Conservation (phyloP, 2,797 vertebrate species). For the Hemibagrus guttatus region DNA sequence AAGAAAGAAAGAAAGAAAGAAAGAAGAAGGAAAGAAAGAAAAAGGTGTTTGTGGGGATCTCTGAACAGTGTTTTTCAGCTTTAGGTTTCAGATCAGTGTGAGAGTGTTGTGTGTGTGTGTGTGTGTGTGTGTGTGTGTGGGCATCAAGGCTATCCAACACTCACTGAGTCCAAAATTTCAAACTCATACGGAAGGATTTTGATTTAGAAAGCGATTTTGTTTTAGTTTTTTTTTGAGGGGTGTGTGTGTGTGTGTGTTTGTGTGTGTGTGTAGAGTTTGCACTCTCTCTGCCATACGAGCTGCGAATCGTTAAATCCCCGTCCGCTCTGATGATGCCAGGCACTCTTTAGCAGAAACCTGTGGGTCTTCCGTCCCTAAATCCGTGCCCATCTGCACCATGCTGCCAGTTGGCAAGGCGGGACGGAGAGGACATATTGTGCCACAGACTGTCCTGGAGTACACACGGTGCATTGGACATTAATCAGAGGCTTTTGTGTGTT, state of each 20-base stretch:
- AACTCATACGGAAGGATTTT: not conserved
- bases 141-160: not conserved
- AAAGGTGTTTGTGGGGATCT: no score
- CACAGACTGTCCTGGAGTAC: constrained; percentile 55
- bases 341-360: constrained; percentile 52
- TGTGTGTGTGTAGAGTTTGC: constrained; percentile 10
- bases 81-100: no score
- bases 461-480: constrained; percentile 53
- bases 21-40: no score
- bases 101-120: no score
- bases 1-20: no score
- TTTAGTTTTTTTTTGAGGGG: not conserved
- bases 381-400: constrained; percentile 39
- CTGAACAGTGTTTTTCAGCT: no score
- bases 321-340: constrained; percentile 46
- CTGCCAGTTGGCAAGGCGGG: constrained; percentile 56
- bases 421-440: constrained; percentile 53
- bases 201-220: not conserved
- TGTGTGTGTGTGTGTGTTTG: no score
- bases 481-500: constrained; percentile 52
- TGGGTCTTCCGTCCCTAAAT: constrained; percentile 41
- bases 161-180: constrained; percentile 14
- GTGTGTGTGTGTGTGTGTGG: no score
- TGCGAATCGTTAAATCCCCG: constrained; percentile 29
- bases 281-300: constrained; percentile 7